These are phyloP conservation scores for Fabriciana adippe DNA, from an alignment of 2,888 invertebrate genomes.

Conservation along the genomic window DNA sequence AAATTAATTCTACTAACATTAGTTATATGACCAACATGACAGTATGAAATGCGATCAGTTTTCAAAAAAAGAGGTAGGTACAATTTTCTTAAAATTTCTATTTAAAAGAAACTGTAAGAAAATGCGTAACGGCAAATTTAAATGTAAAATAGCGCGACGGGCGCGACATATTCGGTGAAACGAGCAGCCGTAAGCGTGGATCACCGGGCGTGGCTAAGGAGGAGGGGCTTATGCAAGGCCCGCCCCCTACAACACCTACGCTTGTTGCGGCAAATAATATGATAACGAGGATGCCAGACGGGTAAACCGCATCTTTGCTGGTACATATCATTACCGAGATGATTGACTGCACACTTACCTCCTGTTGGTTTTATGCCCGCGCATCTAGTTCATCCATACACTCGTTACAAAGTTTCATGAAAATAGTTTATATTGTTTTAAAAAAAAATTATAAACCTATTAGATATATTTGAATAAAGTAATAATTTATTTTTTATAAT, in stretches of 20 bases:
- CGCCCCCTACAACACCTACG: slow-evolving; percentile 43
- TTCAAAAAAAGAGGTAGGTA: too few relatives aligned
- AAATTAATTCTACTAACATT: too few relatives aligned
- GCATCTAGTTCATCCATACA: slow-evolving; percentile 8
- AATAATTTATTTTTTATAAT: background rate
- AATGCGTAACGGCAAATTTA: slow-evolving; percentile 99
- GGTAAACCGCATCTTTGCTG: slow-evolving; percentile 66
- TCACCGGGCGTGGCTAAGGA: slow-evolving; percentile 44
- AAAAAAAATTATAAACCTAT: background rate
- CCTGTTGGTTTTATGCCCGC: slow-evolving; percentile 47
- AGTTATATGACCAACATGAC: too few relatives aligned
- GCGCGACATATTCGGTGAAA: slow-evolving; percentile 92
- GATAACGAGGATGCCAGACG: slow-evolving; percentile 77
- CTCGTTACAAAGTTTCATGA: background rate
- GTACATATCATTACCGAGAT: slow-evolving; percentile 68
- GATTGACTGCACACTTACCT: slow-evolving; percentile 75
- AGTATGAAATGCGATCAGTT: too few relatives aligned
- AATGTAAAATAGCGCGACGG: slow-evolving; percentile 96
- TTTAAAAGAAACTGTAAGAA: slow-evolving; percentile 84
- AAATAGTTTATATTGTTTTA: background rate
- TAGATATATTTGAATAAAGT: background rate
- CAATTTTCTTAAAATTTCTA: too few relatives aligned
- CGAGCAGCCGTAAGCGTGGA: slow-evolving; percentile 86
- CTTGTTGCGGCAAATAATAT: slow-evolving; percentile 54
- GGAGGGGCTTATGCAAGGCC: slow-evolving; percentile 45